Percentiles rank a stretch among this genome's conserved stretches.
Evolutionary conservation across 2,113 vertebrate genomes (phyloP).

Genomic region (Nannospalax galili): DNA sequence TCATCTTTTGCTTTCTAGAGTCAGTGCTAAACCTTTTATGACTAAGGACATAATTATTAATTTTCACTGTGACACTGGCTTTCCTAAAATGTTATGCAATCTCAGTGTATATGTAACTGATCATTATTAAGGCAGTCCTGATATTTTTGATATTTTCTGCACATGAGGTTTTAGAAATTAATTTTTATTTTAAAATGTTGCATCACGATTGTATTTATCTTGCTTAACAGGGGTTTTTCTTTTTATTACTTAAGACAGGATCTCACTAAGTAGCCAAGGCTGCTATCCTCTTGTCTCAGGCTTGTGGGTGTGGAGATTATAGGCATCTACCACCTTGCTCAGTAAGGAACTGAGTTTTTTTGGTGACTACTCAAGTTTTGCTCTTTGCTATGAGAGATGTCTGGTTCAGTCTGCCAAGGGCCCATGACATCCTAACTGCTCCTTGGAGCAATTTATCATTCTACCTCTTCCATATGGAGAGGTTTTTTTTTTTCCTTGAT

Average conservation of each 20-base stretch:
- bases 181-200: background rate
- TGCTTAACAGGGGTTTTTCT: background rate
- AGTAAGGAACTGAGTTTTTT: background rate
- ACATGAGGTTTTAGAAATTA: background rate
- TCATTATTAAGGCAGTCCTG: background rate
- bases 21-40: background rate
- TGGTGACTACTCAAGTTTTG: background rate
- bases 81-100: background rate
- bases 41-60: background rate
- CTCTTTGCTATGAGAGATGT: background rate
- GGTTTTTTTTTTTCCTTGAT: too few relatives aligned
- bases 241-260: background rate
- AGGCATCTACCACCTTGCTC: background rate
- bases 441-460: background rate
- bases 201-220: background rate
- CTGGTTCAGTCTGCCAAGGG: background rate
- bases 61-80: background rate
- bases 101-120: background rate
- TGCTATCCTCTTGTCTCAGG: background rate
- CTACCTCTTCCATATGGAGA: too few relatives aligned
- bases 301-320: background rate
- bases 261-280: background rate
- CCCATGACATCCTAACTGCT: background rate
- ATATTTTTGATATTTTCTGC: background rate
- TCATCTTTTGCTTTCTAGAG: background rate